A percentile compares a stretch with the other conserved stretches of the same genome.
These are phyloP conservation scores for Noctua fimbriata DNA, from an alignment of 2,888 invertebrate species.

Conservation along the genomic window DNA sequence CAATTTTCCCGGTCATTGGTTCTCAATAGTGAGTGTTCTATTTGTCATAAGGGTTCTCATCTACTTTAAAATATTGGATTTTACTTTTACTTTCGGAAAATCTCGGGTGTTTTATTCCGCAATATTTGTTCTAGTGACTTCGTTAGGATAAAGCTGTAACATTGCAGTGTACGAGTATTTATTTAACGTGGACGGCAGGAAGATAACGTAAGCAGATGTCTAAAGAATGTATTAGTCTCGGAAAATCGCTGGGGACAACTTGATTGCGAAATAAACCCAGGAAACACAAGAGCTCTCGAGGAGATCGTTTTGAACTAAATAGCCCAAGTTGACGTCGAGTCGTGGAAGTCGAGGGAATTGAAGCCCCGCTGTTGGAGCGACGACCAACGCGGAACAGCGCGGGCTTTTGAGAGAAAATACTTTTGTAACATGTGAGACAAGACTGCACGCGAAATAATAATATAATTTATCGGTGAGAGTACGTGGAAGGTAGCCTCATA, in stretches of 20 bases:
- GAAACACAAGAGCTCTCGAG: constrained; percentile 72
- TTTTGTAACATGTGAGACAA: constrained; percentile 45
- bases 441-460: constrained; percentile 27
- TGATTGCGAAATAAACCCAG: constrained; percentile 77
- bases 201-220: constrained; percentile 53
- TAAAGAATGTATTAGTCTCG: constrained; percentile 54
- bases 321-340: constrained; percentile 66
- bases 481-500: background rate
- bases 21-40: constrained; percentile 69
- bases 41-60: constrained; percentile 63
- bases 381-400: constrained; percentile 28
- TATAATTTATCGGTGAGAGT: background rate
- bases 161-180: constrained; percentile 36
- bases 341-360: constrained; percentile 66
- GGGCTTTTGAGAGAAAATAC: constrained; percentile 53
- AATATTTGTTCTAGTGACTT: constrained; percentile 19
- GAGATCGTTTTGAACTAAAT: constrained; percentile 73
- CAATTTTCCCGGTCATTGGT: constrained; percentile 73
- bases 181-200: constrained; percentile 44
- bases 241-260: constrained; percentile 69
- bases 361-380: constrained; percentile 39
- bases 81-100: constrained; percentile 39
- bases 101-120: constrained; percentile 21
- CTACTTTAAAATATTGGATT: constrained; percentile 63
- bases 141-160: background rate